Conservation (phyloP, 1,140 invertebrate species). For the Sarcophaga peregrina region DNA sequence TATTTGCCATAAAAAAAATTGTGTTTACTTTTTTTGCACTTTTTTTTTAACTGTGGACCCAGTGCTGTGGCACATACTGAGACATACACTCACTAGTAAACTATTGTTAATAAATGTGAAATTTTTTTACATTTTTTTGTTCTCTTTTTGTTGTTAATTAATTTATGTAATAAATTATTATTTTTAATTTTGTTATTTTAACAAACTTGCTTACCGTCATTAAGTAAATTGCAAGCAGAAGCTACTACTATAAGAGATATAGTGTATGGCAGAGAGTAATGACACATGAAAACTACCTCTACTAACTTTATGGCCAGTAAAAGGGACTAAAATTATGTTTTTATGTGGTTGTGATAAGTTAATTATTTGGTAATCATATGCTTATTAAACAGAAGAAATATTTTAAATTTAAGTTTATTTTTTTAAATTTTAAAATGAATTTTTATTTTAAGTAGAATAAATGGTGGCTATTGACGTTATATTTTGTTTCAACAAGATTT, state of each 20-base stretch:
- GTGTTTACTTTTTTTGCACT: background rate
- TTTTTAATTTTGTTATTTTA: background rate
- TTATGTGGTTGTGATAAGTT: no score
- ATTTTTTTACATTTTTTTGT: no score
- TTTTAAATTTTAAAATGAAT: no score
- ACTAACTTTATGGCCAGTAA: background rate
- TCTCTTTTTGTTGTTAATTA: background rate
- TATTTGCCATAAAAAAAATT: background rate
- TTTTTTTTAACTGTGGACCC: background rate
- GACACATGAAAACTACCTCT: background rate
- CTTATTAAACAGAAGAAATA: no score
- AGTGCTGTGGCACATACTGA: background rate
- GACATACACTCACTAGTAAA: background rate
- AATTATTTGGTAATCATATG: no score
- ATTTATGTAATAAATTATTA: slow-evolving; percentile 26
- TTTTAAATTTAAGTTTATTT: no score
- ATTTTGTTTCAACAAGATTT: no score
- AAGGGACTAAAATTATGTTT: background rate
- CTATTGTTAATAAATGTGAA: background rate
- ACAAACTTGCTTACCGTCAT: background rate
- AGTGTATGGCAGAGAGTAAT: background rate
- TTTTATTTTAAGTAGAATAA: no score
- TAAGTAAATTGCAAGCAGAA: background rate
- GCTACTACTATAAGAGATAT: background rate
- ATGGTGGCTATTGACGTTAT: no score